These are phyloP conservation scores for Hyla sarda DNA, from an alignment of 2,113 vertebrate genomes.

Conservation along the genomic window DNA sequence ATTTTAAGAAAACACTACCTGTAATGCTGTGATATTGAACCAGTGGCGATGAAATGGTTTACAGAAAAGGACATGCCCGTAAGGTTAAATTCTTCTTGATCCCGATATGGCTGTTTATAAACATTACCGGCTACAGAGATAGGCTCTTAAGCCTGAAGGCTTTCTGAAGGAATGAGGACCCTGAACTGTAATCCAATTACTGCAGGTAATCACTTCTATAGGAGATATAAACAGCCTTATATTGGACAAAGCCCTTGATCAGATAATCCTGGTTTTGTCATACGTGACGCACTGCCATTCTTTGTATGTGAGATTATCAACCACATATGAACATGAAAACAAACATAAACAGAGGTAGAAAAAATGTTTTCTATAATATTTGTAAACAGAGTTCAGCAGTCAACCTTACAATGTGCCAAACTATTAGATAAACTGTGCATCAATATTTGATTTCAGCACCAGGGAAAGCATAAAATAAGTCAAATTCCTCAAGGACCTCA, in stretches of 20 bases:
- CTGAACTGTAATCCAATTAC: slow-evolving; percentile 40
- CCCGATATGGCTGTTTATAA: background rate
- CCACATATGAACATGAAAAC: background rate
- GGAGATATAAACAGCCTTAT: background rate
- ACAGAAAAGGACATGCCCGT: slow-evolving; percentile 2
- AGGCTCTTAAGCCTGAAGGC: slow-evolving; percentile 37
- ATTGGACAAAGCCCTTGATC: slow-evolving; percentile 25
- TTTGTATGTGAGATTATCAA: background rate
- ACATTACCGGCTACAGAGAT: slow-evolving; percentile 23
- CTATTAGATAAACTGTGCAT: background rate
- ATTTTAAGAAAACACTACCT: background rate
- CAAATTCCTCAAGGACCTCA: too few species aligned
- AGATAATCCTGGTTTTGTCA: slow-evolving; percentile 27
- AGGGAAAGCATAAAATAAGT: background rate
- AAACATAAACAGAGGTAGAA: background rate
- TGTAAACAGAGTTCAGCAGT: background rate
- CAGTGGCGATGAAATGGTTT: background rate
- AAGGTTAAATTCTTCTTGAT: slow-evolving; percentile 22
- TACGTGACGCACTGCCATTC: background rate
- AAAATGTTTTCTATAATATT: background rate
- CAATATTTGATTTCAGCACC: background rate
- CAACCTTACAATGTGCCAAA: background rate
- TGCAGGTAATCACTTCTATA: slow-evolving; percentile 26
- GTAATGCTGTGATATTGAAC: background rate
- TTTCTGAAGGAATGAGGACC: slow-evolving; percentile 32